A percentile compares a stretch with the other conserved stretches of the same genome.
phyloP scores from a whole-genome alignment of 2,888 invertebrate genomes.

The Gastracanthus pulcherrimus region DNA sequence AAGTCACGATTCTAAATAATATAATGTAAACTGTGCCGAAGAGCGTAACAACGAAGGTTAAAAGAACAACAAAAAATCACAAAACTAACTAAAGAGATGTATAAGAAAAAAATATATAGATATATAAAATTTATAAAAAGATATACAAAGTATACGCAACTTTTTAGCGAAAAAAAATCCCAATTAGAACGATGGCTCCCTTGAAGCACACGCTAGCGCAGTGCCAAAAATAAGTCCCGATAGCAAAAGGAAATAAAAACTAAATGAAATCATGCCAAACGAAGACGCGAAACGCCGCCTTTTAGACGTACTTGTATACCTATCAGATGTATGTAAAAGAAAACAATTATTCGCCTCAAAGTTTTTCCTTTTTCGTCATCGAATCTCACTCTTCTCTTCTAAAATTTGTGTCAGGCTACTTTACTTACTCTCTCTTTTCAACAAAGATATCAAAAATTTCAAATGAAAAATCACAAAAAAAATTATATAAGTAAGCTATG shows the following conservation, averaged over 20 bases:
- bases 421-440: background rate
- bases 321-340: background rate
- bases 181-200: constrained; percentile 26
- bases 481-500: background rate
- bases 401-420: background rate
- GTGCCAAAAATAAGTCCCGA: constrained; percentile 52
- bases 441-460: constrained; percentile 13
- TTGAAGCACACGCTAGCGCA: constrained; percentile 25
- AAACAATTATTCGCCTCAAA: background rate
- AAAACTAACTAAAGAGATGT: background rate
- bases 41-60: constrained; percentile 27
- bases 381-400: constrained; percentile 1
- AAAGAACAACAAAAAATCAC: constrained; percentile 13
- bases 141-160: background rate
- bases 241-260: constrained; percentile 4
- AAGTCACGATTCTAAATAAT: background rate
- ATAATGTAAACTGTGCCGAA: constrained; percentile 1
- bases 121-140: constrained; percentile 25
- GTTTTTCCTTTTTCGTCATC: background rate
- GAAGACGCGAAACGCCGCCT: constrained; percentile 42
- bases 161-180: background rate
- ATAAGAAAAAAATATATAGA: constrained; percentile 12
- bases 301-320: constrained; percentile 30
- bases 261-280: constrained; percentile 45
- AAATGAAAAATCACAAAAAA: background rate